Percentiles rank a stretch among this genome's conserved stretches.
Evolutionary conservation across 2,113 vertebrate genomes (phyloP).

Genomic region (Myocastor coypus): DNA sequence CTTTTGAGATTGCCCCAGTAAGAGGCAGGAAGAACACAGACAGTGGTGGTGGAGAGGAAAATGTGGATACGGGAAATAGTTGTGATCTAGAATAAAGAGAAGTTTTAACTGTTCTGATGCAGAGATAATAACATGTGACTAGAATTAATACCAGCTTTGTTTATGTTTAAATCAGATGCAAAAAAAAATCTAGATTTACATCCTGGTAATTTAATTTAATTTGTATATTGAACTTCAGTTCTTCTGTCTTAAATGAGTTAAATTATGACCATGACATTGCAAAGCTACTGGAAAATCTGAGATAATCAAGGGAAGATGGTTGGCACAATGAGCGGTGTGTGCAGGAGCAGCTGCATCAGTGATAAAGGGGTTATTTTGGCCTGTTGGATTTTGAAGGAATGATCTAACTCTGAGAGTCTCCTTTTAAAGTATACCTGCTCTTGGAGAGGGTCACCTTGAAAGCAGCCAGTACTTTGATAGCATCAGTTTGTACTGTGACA

Average conservation of each 20-base stretch:
- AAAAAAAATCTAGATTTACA: neutral
- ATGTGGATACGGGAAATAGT: neutral
- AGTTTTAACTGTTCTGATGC: neutral
- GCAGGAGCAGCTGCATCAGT: neutral
- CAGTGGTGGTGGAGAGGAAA: neutral
- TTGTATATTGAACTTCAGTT: neutral
- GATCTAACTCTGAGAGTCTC: neutral
- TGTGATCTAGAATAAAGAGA: neutral
- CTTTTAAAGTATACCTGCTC: neutral
- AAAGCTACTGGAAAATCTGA: neutral
- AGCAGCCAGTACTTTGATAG: neutral
- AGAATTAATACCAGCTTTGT: neutral
- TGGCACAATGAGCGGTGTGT: neutral
- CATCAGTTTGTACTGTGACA: neutral
- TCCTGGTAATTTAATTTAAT: neutral
- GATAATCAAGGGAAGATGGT: neutral
- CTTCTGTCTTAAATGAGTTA: neutral
- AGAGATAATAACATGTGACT: neutral
- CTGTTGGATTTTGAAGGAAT: slow-evolving; percentile 2
- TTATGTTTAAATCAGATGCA: slow-evolving; percentile 25
- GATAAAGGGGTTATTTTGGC: neutral
- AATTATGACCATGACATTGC: neutral
- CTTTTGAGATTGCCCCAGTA: neutral
- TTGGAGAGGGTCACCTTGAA: neutral
- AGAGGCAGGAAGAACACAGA: neutral